Conservation (phyloP, 2,113 vertebrate genomes). For the Gulo gulo region DNA sequence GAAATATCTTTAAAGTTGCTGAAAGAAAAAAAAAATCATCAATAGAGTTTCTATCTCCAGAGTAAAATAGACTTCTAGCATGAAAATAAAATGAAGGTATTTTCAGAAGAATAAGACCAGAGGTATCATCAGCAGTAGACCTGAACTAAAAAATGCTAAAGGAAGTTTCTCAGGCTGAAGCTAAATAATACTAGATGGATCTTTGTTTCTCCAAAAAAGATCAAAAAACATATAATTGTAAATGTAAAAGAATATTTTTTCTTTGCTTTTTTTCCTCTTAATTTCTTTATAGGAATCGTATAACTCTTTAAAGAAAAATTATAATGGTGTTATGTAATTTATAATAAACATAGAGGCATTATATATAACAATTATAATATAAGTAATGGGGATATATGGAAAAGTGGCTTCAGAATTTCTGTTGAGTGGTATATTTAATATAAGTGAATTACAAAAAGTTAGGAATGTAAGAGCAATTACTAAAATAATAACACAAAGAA, state of each 20-base stretch:
- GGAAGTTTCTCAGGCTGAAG: neutral
- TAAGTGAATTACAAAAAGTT: neutral
- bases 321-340: neutral
- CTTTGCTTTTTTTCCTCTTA: neutral
- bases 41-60: neutral
- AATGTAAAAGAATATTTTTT: neutral
- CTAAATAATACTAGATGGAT: neutral
- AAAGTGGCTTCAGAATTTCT: neutral
- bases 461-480: neutral
- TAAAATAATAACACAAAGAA: slow-evolving; percentile 18
- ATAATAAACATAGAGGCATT: neutral
- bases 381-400: neutral
- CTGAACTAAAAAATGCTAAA: neutral
- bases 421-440: neutral
- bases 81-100: neutral
- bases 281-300: slow-evolving; percentile 6
- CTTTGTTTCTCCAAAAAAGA: neutral
- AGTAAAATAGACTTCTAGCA: slow-evolving; percentile 9
- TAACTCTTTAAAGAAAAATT: slow-evolving; percentile 37
- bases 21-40: neutral
- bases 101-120: neutral
- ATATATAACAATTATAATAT: neutral
- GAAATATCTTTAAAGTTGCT: neutral
- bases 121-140: neutral
- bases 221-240: neutral